A percentile compares a stretch with the other conserved stretches of the same genome.
phyloP scores from a whole-genome alignment of 2,113 vertebrate species.

The Irena cyanogastra region DNA sequence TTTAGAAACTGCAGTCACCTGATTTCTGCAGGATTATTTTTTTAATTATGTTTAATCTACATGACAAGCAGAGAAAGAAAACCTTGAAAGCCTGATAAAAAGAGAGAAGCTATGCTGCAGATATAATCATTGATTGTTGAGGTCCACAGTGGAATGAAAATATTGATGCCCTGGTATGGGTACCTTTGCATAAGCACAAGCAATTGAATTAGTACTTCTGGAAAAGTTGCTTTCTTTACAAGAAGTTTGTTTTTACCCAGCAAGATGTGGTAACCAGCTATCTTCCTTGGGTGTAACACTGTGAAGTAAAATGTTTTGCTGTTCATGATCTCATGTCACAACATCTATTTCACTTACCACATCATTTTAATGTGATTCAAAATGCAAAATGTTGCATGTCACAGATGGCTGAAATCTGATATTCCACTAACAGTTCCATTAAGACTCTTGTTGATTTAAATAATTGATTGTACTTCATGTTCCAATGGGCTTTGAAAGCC shows the following conservation, averaged over 20 bases:
- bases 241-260: not conserved
- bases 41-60: conserved; percentile 23
- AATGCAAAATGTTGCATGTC: not conserved
- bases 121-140: not conserved
- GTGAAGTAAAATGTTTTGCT: not conserved
- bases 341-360: not conserved
- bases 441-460: conserved; percentile 8
- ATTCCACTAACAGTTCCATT: not conserved
- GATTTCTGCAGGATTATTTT: conserved; percentile 14
- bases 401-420: not conserved
- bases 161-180: not conserved
- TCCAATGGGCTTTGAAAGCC: not conserved
- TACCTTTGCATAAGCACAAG: not conserved
- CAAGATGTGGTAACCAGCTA: not conserved
- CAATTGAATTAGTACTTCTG: not conserved
- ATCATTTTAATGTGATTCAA: not conserved
- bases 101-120: not conserved
- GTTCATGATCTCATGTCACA: not conserved
- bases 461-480: not conserved
- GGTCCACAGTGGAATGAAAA: not conserved
- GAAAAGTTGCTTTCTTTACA: not conserved
- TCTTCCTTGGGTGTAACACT: not conserved
- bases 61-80: not conserved
- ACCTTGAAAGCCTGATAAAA: not conserved
- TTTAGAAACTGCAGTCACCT: not conserved